Evolutionary conservation across 2,797 vertebrate genomes (phyloP).

Genomic region (Apogon hyalosoma): DNA sequence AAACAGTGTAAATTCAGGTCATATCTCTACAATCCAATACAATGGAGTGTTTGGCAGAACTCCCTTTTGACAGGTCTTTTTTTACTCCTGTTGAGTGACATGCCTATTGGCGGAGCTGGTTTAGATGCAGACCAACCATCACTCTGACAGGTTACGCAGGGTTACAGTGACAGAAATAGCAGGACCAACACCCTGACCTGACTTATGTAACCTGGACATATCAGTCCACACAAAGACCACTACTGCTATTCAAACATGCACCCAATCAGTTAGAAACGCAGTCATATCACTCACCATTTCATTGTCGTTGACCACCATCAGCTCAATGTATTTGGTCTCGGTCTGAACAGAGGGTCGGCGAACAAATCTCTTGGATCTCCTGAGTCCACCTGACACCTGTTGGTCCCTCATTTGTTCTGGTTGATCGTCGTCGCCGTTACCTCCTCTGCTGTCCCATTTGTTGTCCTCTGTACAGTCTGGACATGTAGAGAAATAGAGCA

Average conservation of each 20-base stretch:
- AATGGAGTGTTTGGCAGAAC: too few relatives aligned
- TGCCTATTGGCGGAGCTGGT: too few relatives aligned
- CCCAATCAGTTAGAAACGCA: not conserved
- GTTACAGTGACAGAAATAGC: too few relatives aligned
- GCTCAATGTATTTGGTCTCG: conserved; percentile 97
- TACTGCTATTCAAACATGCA: not conserved
- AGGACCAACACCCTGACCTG: too few relatives aligned
- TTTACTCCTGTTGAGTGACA: too few relatives aligned
- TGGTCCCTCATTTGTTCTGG: conserved; percentile 50
- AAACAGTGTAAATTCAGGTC: too few relatives aligned
- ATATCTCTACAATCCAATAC: too few relatives aligned
- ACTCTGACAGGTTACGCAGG: too few relatives aligned
- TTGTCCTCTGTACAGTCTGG: conserved; percentile 74
- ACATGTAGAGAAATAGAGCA: conserved; percentile 26
- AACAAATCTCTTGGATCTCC: conserved; percentile 77
- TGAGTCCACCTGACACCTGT: conserved; percentile 65
- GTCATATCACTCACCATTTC: conserved; percentile 75
- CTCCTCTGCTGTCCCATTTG: conserved; percentile 64
- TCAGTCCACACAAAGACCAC: not conserved
- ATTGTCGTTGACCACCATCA: conserved; percentile 96
- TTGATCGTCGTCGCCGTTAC: conserved; percentile 50
- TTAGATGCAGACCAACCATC: too few relatives aligned
- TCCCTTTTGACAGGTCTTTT: too few relatives aligned
- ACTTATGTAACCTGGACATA: not conserved
- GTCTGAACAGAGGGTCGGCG: conserved; percentile 91